Evolutionary conservation across 2,888 invertebrate genomes (phyloP), one percentile per base, ranked within the genome.

Genomic region (Metalampra italica): DNA sequence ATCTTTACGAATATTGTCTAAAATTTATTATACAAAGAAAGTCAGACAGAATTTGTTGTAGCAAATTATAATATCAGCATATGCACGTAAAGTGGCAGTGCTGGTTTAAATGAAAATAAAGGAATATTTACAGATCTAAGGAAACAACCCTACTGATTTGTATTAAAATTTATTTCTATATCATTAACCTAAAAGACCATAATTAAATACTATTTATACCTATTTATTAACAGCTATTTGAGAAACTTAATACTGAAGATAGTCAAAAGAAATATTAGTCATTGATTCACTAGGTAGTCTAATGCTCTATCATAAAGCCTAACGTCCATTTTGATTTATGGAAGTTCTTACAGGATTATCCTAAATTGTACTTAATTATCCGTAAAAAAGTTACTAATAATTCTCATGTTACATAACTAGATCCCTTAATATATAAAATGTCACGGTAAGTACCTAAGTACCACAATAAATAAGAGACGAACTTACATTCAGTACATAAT

Each of bases 391-490:
- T 66, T 71, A 71, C 68, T 74, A 68, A n/a, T n/a, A n/a, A 70
- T 66, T 71, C 74, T 72, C 66, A 72, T 67, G 76, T 80, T 75
- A 87, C 81, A 86, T 76, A 77, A 69, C 75, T 78, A 79, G 37
- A 73, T 67, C 68, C 73, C 84, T 86, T 88, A 87, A 8, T 11
- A 9, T 9, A 36, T 77, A 78, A 64, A 80, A 85, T 80, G 82
- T 85, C 84, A 82, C 79, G 79, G 62, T 68, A 79, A 76, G 87
- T 88, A 87, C 87, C 83, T 75, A 81, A 71, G 87, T 86, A 88
- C 87, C 84, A 87, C 87, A 89, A 88, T 89, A 88, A 88, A 87
- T 89, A 87, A 83, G 82, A 78, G 81, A 81, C 78, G 74, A 84
- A 78, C 81, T 83, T 87, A 88, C 82, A 87, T 78, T 82, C 82